Evolutionary conservation across 2,888 invertebrate species (phyloP), one percentile per base, ranked within the genome.

Genomic region (Eumerus sabulonum): DNA sequence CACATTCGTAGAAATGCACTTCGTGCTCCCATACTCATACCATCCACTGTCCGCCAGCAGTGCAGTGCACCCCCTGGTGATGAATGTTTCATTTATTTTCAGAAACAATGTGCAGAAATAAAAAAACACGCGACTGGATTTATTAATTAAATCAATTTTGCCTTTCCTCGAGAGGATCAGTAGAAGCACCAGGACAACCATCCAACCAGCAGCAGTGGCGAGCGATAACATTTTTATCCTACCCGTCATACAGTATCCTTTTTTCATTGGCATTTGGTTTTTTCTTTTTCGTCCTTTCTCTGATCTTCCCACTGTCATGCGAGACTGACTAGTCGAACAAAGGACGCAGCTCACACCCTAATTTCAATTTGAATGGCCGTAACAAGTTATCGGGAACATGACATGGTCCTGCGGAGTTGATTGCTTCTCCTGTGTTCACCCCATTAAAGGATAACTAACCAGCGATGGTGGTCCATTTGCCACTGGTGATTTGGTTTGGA

Each of bases 141-240:
- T 60, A 76, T 72, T 76, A 76, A 76, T 76, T 76, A 76, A 76
- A 76, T 76, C 76, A 76, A 76, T 76, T 76, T 76, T 18, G 12
- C 66, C 54, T 59, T 47, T 50, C 48, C 51, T 62, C 54, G 36
- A 44, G 38, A 57, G 51, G 53, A 27, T 27, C 27, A 27, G 27
- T 7, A 27, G 27, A 27, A 27, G 27, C 27, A 27, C 44, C 12
- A n/a, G 27, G 47, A 40, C 14, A 17, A 50, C 44, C 45, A 27
- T 27, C n/a, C n/a, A n/a, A n/a, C n/a, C 7, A 27, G 2, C 27
- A 27, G 27, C 27, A 27, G 27, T 2, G 7, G 27, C 27, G 27
- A 27, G 27, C 51, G 59, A 68, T 56, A 66, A 66, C 38, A 50
- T 50, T 57, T 57, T 17, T 17, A 66, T 56, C 45, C 5, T 27